Evolutionary conservation across 2,113 vertebrate genomes (phyloP).

Genomic region (Ceyx margarethae): DNA sequence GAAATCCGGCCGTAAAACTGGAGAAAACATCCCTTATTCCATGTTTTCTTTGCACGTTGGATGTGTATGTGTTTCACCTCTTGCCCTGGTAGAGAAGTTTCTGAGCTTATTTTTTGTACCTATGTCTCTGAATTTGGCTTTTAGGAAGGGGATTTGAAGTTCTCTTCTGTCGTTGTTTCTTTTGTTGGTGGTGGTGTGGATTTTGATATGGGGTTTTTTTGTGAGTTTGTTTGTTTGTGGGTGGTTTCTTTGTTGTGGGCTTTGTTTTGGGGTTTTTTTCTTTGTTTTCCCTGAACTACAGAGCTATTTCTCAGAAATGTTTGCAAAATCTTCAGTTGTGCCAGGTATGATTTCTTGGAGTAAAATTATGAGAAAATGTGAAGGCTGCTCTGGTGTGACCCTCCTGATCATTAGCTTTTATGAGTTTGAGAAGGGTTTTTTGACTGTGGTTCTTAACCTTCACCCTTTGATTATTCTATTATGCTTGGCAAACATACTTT

Average conservation of each 20-base stretch:
- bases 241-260: no score
- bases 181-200: not conserved
- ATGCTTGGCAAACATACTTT: not conserved
- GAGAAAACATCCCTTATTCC: fast-evolving
- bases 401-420: not conserved
- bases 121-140: not conserved
- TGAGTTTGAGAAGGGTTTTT: not conserved
- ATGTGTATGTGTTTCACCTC: not conserved
- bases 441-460: not conserved
- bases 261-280: no score
- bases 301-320: not conserved
- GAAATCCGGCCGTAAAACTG: not conserved
- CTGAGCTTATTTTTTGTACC: not conserved
- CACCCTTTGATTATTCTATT: not conserved
- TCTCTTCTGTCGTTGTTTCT: not conserved
- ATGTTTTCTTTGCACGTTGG: not conserved
- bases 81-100: not conserved
- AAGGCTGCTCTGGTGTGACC: not conserved
- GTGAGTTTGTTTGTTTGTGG: no score
- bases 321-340: not conserved
- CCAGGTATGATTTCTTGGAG: not conserved
- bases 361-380: not conserved
- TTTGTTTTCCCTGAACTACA: not conserved
- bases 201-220: no score
- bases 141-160: not conserved